Evolutionary conservation across 2,888 invertebrate species (phyloP).

Genomic region (Caenorhabditis angaria): DNA sequence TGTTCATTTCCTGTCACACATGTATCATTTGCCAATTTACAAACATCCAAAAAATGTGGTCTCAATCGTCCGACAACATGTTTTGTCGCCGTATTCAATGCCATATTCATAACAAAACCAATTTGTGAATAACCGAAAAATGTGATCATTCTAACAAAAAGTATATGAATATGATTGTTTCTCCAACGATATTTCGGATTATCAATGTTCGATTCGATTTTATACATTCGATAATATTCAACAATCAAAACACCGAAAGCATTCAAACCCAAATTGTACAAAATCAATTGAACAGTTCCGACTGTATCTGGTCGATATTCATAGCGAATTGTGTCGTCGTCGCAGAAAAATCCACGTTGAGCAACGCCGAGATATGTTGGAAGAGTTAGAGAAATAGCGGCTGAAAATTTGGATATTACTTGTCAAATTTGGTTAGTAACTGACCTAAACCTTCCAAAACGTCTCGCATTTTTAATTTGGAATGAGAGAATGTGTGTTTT

Average conservation of each 20-base stretch:
- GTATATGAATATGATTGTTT: slow-evolving; percentile 49
- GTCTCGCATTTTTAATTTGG: background rate
- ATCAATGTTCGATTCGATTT: slow-evolving; percentile 34
- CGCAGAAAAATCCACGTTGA: slow-evolving; percentile 57
- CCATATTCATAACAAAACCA: slow-evolving; percentile 50
- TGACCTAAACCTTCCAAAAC: background rate
- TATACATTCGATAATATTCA: slow-evolving; percentile 49
- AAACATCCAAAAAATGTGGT: slow-evolving; percentile 90
- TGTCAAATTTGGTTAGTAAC: background rate
- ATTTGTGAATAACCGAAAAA: slow-evolving; percentile 60
- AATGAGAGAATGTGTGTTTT: background rate
- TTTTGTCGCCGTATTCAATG: slow-evolving; percentile 81
- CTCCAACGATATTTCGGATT: slow-evolving; percentile 49
- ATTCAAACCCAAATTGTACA: slow-evolving; percentile 36
- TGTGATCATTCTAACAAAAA: slow-evolving; percentile 47
- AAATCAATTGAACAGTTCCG: slow-evolving; percentile 31
- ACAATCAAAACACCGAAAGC: slow-evolving; percentile 43
- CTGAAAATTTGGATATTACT: slow-evolving; percentile 23
- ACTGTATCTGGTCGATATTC: slow-evolving; percentile 46
- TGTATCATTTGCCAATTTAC: slow-evolving; percentile 77
- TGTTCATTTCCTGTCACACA: slow-evolving; percentile 21
- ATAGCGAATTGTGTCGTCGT: slow-evolving; percentile 55
- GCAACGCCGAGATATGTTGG: slow-evolving; percentile 43
- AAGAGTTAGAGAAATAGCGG: slow-evolving; percentile 40
- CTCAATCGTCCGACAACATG: slow-evolving; percentile 89